Base-by-base conservation (phyloP, 2,888 invertebrate species). In the Melanophora roralis region DNA sequence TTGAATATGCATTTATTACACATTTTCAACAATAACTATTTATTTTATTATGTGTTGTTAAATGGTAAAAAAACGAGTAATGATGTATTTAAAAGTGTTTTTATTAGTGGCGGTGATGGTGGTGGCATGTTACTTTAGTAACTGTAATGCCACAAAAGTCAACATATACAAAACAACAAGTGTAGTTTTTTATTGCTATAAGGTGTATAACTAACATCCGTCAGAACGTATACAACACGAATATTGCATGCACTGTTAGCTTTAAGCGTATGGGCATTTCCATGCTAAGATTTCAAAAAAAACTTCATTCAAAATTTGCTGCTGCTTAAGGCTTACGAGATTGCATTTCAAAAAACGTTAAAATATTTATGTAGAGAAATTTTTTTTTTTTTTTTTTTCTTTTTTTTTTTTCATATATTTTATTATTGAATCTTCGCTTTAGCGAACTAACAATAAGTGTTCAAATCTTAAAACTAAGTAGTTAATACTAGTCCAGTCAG, bases 1-100 rank as follows among this genome's bases (percentile, higher is more conserved):
- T 87, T 87, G 87, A 87, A 87, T 80, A 87, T 84, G 84, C 87
- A 87, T 85, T 86, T 86, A 86, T 86, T 83, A 84, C 82, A 79
- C 32, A 27, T 67, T 49, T 62, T 59, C 47, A 65, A 64, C 53
- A 65, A 43, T 62, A 49, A 57, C 64, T 57, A 69, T 43, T n/a
- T n/a, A 14, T 19, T 53, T 62, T 21, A 62, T 51, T 34, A 32
- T 47, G 12, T 27, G 27, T 38, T 67, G 8, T 34, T 32, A 21
- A 57, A 68, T 68, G 34, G 4, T 19, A 21, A 32, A 60, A 3
- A 60, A 16, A 60, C n/a, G 7, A 51, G 51, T 2, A 32, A 11
- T 14, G 1, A 57, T 3, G 45, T 43, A 9, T 19, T n/a, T 53
- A 8, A 16, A 23, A 57, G 21, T 19, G 5, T 38, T 19, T 5